A percentile compares a stretch with the other conserved stretches of the same genome.
Evolutionary conservation across 2,888 invertebrate species (phyloP).

Genomic region (Sacculina carcini): DNA sequence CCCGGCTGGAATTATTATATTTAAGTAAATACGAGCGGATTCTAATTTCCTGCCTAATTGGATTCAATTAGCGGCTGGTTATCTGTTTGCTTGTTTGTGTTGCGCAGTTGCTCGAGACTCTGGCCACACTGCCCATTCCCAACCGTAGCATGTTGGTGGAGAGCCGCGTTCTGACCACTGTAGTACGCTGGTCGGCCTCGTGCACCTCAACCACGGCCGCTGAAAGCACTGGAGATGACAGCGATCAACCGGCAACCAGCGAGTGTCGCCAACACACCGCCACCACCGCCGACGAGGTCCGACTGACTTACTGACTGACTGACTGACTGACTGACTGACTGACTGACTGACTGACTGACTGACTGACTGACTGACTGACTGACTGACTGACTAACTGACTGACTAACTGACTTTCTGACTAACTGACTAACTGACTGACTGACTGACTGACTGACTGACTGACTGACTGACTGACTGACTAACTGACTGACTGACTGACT

Average conservation of each 20-base stretch:
- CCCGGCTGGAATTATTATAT: conserved; percentile 13
- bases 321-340: too few relatives aligned
- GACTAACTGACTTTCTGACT: too few relatives aligned
- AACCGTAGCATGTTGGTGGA: conserved; percentile 81
- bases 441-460: too few relatives aligned
- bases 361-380: too few relatives aligned
- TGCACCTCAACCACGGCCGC: background rate
- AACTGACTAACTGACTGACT: too few relatives aligned
- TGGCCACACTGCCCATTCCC: conserved; percentile 63
- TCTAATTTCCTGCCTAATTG: conserved; percentile 3
- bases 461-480: too few relatives aligned
- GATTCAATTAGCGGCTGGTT: background rate
- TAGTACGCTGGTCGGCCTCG: conserved; percentile 47
- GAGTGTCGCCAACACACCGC: too few relatives aligned
- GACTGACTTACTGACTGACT: too few relatives aligned
- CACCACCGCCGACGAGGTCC: too few relatives aligned
- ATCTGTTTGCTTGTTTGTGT: background rate
- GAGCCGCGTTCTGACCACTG: conserved; percentile 57
- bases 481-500: too few relatives aligned
- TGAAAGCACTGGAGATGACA: background rate
- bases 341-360: too few relatives aligned
- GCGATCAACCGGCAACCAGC: background rate
- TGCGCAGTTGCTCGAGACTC: conserved; percentile 41
- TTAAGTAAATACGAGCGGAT: background rate
- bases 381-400: too few relatives aligned